Conservation (phyloP, 2,797 vertebrate genomes). For the Orestias chungarensis region DNA sequence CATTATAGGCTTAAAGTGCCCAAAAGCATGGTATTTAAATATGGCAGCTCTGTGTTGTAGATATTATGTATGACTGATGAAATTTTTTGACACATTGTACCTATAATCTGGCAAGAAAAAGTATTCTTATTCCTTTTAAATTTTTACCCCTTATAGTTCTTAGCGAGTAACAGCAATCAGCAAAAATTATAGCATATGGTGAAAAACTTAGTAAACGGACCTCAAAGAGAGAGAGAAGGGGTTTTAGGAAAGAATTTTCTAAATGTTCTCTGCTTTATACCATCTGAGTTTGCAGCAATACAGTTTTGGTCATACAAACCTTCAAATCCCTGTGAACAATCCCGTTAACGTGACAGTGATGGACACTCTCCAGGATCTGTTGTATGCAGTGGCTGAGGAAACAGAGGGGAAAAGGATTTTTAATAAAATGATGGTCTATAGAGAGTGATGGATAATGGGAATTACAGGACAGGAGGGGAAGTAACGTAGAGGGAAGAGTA, state of each 20-base stretch:
- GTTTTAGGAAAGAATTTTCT: conserved; percentile 9
- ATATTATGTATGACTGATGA: neutral
- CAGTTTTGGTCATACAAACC: conserved; percentile 79
- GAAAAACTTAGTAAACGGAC: neutral
- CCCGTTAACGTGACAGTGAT: conserved; percentile 90
- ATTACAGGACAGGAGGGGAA: conserved; percentile 9
- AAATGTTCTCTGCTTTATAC: conserved; percentile 5
- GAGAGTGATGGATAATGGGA: conserved; percentile 12
- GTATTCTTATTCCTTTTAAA: neutral
- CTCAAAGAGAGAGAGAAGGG: too few species aligned
- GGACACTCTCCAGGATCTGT: conserved; percentile 90
- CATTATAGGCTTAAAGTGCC: neutral
- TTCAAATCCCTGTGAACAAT: conserved; percentile 89
- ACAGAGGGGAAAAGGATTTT: conserved; percentile 21
- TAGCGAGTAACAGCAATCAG: neutral
- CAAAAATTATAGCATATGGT: neutral
- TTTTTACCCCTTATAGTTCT: neutral
- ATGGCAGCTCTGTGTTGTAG: neutral
- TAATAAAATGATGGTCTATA: conserved; percentile 32
- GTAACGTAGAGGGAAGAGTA: conserved; percentile 10
- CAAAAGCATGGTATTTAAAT: neutral
- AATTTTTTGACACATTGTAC: neutral
- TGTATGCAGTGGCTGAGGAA: conserved; percentile 86
- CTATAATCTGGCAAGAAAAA: neutral
- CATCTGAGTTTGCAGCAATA: conserved; percentile 12